Conservation (phyloP, 64 coral and sea anemone species). For the Stylophora pistillata region DNA sequence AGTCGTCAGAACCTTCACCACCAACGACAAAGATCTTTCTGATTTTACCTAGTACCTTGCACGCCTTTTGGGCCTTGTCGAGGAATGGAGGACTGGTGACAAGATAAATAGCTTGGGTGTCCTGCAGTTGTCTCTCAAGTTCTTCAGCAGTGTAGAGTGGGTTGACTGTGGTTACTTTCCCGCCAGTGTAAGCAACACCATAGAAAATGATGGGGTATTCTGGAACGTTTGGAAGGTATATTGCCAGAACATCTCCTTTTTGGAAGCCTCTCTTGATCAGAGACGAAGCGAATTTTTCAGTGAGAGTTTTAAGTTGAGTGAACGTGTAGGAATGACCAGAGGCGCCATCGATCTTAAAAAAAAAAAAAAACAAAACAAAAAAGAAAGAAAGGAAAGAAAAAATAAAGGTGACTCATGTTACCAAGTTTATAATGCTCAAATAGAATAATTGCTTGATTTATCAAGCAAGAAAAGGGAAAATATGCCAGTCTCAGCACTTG, state of each 20-base stretch:
- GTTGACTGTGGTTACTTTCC: slow-evolving; percentile 37
- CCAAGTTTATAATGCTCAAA: too few relatives aligned
- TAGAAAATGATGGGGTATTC: slow-evolving; percentile 64
- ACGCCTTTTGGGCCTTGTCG: slow-evolving; percentile 37
- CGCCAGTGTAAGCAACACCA: slow-evolving; percentile 39
- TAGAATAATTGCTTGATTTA: too few relatives aligned
- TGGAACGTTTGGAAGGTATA: slow-evolving; percentile 42
- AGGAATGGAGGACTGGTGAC: slow-evolving; percentile 32
- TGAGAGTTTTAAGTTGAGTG: slow-evolving; percentile 34
- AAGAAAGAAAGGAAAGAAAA: background rate
- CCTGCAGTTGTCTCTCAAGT: slow-evolving; percentile 43
- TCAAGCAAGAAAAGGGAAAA: too few relatives aligned
- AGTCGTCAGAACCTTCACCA: slow-evolving; percentile 22
- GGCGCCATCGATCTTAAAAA: slow-evolving; percentile 46
- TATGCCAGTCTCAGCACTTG: too few relatives aligned
- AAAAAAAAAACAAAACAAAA: background rate
- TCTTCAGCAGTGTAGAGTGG: slow-evolving; percentile 58
- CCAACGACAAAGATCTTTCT: slow-evolving; percentile 57
- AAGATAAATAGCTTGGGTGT: slow-evolving; percentile 36
- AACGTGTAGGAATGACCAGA: slow-evolving; percentile 58
- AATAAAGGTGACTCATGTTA: too few relatives aligned
- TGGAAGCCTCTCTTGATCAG: slow-evolving; percentile 42
- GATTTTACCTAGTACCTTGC: slow-evolving; percentile 20
- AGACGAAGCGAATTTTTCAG: slow-evolving; percentile 54
- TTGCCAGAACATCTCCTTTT: slow-evolving; percentile 44